Conservation (phyloP, 2,888 invertebrate genomes). For the Ennomos fuscantarius region DNA sequence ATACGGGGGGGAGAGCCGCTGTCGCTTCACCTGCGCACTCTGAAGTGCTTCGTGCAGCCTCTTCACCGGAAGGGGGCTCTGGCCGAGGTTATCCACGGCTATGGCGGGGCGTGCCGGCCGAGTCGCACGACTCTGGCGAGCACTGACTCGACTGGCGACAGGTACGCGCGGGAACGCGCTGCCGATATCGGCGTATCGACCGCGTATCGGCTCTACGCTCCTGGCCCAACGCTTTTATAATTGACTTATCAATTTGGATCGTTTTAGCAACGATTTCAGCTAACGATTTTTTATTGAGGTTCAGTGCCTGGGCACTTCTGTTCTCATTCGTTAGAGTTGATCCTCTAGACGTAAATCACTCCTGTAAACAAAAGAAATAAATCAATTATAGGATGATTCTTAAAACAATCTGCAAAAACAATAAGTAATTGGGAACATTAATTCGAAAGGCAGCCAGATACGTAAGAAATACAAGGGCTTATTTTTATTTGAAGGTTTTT, state of each 20-base stretch:
- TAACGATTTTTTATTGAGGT: constrained; percentile 58
- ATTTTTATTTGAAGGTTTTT: constrained; percentile 36
- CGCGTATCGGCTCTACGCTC: constrained; percentile 63
- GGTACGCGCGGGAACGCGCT: constrained; percentile 74
- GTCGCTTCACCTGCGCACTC: constrained; percentile 86
- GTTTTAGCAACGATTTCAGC: constrained; percentile 49
- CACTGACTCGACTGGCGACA: constrained; percentile 78
- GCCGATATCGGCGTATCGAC: constrained; percentile 65
- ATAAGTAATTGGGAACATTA: constrained; percentile 26
- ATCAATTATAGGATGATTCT: constrained; percentile 15
- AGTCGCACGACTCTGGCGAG: constrained; percentile 84
- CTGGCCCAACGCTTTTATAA: constrained; percentile 55
- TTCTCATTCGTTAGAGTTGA: constrained; percentile 66
- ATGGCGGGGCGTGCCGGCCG: constrained; percentile 82
- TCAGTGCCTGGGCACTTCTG: constrained; percentile 68
- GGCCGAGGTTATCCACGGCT: constrained; percentile 85
- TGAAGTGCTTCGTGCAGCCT: constrained; percentile 86
- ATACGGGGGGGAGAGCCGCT: constrained; percentile 86
- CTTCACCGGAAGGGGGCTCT: constrained; percentile 84
- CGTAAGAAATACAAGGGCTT: constrained; percentile 28
- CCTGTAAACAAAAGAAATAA: constrained; percentile 69
- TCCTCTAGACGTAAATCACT: constrained; percentile 73
- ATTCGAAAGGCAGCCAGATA: constrained; percentile 55
- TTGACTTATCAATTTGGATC: constrained; percentile 59
- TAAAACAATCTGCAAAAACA: constrained; percentile 13